These are phyloP conservation scores for Hirundichthys speculiger DNA, from an alignment of 2,113 vertebrate species.

Conservation along the genomic window DNA sequence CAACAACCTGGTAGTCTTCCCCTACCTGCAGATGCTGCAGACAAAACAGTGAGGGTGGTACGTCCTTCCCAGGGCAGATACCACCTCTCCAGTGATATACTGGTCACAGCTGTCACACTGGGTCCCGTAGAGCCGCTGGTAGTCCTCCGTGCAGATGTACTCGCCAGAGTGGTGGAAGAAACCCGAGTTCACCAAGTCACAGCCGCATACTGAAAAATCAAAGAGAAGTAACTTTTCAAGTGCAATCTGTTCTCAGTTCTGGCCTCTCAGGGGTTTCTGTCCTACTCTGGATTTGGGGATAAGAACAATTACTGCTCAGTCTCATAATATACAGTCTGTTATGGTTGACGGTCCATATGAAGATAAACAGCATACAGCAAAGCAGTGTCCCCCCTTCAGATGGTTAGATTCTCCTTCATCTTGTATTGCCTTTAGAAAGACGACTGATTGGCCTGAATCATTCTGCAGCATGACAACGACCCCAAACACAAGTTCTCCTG, in stretches of 20 bases:
- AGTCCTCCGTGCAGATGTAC: conserved; percentile 97
- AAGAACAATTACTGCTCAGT: conserved; percentile 38
- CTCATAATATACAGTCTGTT: conserved; percentile 35
- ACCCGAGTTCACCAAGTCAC: conserved; percentile 91
- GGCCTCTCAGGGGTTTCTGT: conserved; percentile 50
- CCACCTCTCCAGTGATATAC: conserved; percentile 97
- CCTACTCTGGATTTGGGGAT: conserved; percentile 58
- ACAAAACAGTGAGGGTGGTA: conserved; percentile 97
- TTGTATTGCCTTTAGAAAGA: background rate
- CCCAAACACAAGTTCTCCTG: background rate
- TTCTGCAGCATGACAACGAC: background rate
- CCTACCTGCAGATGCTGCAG: conserved; percentile 94
- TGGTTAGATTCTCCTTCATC: background rate
- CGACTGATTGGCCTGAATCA: background rate
- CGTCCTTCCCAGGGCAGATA: conserved; percentile 94
- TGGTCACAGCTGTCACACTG: conserved; percentile 95
- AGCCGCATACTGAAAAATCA: conserved; percentile 87
- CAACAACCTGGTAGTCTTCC: too few species aligned
- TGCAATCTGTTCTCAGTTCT: conserved; percentile 45
- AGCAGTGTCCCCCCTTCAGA: background rate
- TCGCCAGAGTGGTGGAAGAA: conserved; percentile 99
- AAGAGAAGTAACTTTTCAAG: background rate
- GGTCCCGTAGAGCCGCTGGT: conserved; percentile 95
- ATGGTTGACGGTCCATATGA: background rate
- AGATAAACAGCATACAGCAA: background rate